Base-by-base conservation (phyloP, 2,113 vertebrate genomes). In the Acrocephalus kingi region DNA sequence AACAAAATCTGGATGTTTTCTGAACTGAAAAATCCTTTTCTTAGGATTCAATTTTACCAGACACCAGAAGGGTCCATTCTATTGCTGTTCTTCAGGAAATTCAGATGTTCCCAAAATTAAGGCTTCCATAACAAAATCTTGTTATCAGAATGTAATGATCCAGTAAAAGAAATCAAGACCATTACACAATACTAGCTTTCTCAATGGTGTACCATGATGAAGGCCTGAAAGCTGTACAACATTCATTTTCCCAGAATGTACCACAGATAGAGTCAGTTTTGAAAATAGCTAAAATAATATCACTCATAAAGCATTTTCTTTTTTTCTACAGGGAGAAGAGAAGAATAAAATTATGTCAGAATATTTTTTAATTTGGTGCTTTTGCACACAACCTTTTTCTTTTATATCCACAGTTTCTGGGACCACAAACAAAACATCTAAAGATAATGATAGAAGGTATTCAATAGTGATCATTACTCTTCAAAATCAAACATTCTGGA, bases 71-170 rank as follows among this genome's bases (percentile, higher is more conserved):
- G 46, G 4, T 22, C 22, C 39, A 84, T 85, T 95, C 66, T 90
- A 11, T 61, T 79, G 41, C 77, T 89, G 64, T 68, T 93, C 66
- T 55, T 54, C 25, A 66, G 63, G 46, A 93, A 63, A 94, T 90
- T 64, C 56, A 95, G 75, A 79, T 84, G 81, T 62, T 94, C 43
- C 55, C 30, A 85, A 91, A 79, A 91, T 84, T 64, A 94, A 84
- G 22, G 75, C 63, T 89, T 43, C 58, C 48, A 67, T 86, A 81
- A 56, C 63, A 88, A 96, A 90, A 41, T 79, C 23, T 92, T 95
- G 95, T 91, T 78, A 89, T 93, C 51, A 96, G 76, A 89, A 91
- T 94, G 90, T 61, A 87, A 84, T 67, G 46, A 91, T 90, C 22
- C 15, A 73, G 56, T 89, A 95, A 93, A 96, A 90, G 64, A 75